Conservation (phyloP, 2,797 vertebrate genomes). For the Nyctalus aviator region DNA sequence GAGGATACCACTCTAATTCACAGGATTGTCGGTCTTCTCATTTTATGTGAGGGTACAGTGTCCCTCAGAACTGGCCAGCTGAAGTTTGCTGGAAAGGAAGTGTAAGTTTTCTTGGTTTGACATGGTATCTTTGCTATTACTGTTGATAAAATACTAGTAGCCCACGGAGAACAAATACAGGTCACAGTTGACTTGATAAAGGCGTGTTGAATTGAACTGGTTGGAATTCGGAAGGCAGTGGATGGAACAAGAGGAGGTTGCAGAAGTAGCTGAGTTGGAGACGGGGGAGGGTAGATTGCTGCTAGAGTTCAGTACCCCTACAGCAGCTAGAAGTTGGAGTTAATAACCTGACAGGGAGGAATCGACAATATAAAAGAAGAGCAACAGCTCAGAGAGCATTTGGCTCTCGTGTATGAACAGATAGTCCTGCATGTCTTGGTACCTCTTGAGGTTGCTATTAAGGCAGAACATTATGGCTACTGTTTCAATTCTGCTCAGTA, state of each 20-base stretch:
- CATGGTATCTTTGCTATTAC: background rate
- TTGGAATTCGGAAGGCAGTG: background rate
- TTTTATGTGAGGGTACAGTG: background rate
- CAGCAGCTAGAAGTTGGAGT: background rate
- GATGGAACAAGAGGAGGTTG: background rate
- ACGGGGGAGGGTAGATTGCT: background rate
- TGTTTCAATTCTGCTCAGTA: slow-evolving; percentile 23
- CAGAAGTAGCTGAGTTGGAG: background rate
- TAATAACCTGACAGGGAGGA: background rate
- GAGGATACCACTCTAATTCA: background rate
- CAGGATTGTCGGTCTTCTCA: background rate
- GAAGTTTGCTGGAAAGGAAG: slow-evolving; percentile 19
- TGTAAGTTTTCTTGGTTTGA: background rate
- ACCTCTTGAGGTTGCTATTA: background rate
- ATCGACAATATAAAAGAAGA: background rate
- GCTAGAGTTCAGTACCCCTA: background rate
- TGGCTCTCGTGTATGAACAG: background rate
- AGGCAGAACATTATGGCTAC: background rate
- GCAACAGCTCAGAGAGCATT: background rate
- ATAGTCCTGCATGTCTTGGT: background rate
- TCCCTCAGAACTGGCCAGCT: background rate
- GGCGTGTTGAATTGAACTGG: background rate
- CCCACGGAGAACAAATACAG: background rate
- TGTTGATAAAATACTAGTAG: slow-evolving; percentile 12
- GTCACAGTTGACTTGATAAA: slow-evolving; percentile 12